A percentile compares a stretch with the other conserved stretches of the same genome.
Evolutionary conservation across 2,888 invertebrate genomes (phyloP).

Genomic region (Epsilonema sp.): DNA sequence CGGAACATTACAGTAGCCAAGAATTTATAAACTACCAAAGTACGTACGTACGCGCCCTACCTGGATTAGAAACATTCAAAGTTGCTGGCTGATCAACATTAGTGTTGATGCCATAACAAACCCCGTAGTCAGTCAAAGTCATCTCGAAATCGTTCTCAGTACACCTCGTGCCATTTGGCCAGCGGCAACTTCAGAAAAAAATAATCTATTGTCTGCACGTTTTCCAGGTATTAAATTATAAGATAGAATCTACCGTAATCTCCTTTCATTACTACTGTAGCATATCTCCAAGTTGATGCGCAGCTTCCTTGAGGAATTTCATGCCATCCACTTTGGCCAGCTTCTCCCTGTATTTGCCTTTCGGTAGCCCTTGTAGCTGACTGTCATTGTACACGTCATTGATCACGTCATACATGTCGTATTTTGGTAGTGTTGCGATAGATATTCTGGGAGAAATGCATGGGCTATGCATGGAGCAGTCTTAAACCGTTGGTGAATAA

Average conservation of each 20-base stretch:
- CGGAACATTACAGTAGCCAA: too few species aligned
- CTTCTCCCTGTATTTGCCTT: neutral
- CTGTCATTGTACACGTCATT: slow-evolving; percentile 4
- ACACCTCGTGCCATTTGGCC: slow-evolving; percentile 6
- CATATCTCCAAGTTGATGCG: slow-evolving; percentile 5
- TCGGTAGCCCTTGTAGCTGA: neutral
- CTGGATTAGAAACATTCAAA: neutral
- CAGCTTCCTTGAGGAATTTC: slow-evolving; percentile 2
- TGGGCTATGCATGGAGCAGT: too few species aligned
- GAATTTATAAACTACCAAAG: too few species aligned
- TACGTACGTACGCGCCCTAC: too few species aligned
- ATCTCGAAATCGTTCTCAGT: neutral
- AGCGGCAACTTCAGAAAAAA: slow-evolving; percentile 6
- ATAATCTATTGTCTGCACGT: too few species aligned
- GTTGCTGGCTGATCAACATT: neutral
- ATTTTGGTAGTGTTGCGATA: neutral
- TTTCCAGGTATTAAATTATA: too few species aligned
- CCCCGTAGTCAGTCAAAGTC: slow-evolving; percentile 4
- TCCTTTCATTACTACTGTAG: neutral
- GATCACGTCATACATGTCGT: slow-evolving; percentile 7
- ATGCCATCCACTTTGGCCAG: neutral
- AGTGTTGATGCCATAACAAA: slow-evolving; percentile 6
- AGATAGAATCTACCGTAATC: too few species aligned
- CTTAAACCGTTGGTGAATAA: too few species aligned
- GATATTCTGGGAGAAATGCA: neutral